Conservation (phyloP, 2,888 invertebrate genomes). For the Dynastes maya region DNA sequence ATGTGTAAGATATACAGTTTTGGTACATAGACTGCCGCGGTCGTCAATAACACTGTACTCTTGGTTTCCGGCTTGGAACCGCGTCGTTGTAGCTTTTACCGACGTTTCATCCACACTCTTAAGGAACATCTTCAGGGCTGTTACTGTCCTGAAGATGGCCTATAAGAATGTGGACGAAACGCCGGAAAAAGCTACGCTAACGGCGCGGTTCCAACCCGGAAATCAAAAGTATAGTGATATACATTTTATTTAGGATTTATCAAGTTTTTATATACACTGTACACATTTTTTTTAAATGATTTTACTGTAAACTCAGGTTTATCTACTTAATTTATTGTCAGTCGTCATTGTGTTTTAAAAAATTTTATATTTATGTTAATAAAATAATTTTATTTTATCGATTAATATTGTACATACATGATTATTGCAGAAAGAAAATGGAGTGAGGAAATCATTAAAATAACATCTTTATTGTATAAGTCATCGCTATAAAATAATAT, state of each 20-base stretch:
- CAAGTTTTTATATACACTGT: slow-evolving; percentile 15
- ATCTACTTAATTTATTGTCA: slow-evolving; percentile 38
- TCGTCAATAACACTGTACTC: too few relatives aligned
- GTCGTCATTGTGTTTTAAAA: slow-evolving; percentile 24
- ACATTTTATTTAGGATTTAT: neutral
- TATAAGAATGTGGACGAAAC: too few relatives aligned
- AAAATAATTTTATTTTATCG: slow-evolving; percentile 31
- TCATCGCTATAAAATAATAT: slow-evolving; percentile 52
- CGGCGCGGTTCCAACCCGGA: too few relatives aligned
- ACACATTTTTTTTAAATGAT: neutral
- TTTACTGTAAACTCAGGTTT: slow-evolving; percentile 32
- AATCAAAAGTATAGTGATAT: too few relatives aligned
- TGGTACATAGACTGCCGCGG: too few relatives aligned
- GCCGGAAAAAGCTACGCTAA: too few relatives aligned
- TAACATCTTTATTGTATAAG: slow-evolving; percentile 51
- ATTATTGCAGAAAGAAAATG: slow-evolving; percentile 9
- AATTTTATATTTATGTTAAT: slow-evolving; percentile 47
- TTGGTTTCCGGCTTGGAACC: too few relatives aligned
- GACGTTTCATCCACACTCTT: too few relatives aligned
- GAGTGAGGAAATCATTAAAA: slow-evolving; percentile 42
- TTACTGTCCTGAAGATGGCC: too few relatives aligned
- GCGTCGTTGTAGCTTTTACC: too few relatives aligned
- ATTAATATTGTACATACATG: slow-evolving; percentile 11
- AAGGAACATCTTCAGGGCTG: too few relatives aligned
- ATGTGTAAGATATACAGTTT: slow-evolving; percentile 25